Percentiles rank a stretch among this genome's conserved stretches.
These are phyloP conservation scores for Plagiodera versicolora DNA, from an alignment of 2,888 invertebrate genomes.

Conservation along the genomic window DNA sequence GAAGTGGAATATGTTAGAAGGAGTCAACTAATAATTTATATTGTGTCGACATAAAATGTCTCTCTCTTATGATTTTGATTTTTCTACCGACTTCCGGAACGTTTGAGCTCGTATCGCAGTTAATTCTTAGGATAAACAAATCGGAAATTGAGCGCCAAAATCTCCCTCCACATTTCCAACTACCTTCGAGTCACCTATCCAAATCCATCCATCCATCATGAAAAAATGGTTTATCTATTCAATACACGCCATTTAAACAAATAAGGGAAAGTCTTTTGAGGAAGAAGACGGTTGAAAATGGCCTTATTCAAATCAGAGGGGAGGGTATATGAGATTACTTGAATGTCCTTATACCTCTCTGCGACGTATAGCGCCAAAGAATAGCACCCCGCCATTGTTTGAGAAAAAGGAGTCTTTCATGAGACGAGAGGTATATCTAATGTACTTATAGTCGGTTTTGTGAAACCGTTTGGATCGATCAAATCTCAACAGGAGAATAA, in stretches of 20 bases:
- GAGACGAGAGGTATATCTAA: constrained; percentile 1
- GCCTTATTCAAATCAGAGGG: constrained; percentile 1
- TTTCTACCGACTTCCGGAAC: no score
- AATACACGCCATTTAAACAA: constrained; percentile 19
- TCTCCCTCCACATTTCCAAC: neutral
- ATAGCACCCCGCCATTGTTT: neutral
- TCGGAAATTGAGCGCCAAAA: neutral
- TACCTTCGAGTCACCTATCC: neutral
- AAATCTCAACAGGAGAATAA: neutral
- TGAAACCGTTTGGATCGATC: neutral
- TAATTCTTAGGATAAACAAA: neutral
- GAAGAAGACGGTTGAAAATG: constrained; percentile 1
- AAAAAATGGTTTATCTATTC: constrained; percentile 20
- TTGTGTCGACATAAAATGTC: no score
- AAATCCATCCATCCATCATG: neutral
- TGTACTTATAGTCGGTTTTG: neutral
- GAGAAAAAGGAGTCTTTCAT: neutral
- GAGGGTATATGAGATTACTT: neutral
- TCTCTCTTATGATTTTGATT: no score
- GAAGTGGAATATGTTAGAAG: no score
- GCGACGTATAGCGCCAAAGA: neutral
- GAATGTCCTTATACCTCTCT: constrained; percentile 1
- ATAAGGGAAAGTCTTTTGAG: constrained; percentile 14
- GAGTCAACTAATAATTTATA: no score
- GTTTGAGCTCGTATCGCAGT: neutral